Evolutionary conservation across 2,797 vertebrate species (phyloP), one percentile per base, ranked within the genome.

Genomic region (Diglossa cyanea): DNA sequence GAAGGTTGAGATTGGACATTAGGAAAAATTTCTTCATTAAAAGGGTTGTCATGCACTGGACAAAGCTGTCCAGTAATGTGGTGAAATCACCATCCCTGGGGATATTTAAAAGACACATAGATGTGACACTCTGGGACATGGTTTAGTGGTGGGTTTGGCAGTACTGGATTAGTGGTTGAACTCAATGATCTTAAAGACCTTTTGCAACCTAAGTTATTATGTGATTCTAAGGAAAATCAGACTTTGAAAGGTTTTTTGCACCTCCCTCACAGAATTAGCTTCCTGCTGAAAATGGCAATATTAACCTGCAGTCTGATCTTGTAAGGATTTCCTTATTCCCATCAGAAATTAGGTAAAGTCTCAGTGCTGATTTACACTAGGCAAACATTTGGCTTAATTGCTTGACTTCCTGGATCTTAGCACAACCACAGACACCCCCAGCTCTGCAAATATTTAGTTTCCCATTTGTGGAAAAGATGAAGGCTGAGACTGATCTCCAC

Each of bases 321-420:
- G 47, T 62, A 72, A 91, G 74, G 81, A 89, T 87, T 94, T 94
- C 31, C 81, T 82, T 80, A 83, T 94, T 92, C 40, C 77, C 70
- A 45, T 39, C 84, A 94, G 89, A 94, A 93, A 82, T 90, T 71
- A 79, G 21, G 40, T 62, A 67, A 50, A 89, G 31, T 78, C 78
- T 89, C 58, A 67, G 70, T 57, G 70, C 60, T 88, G 86, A 75
- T 95, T 92, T 96, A 75, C 23, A 35, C 37, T 53, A 61, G 42
- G 76, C 57, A 83, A 85, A 79, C 23, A 86, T 86, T 88, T 96
- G 73, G n/a, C 47, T 90, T 54, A 60, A 26, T 86, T 93, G 67
- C 50, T 93, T 83, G 67, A 68, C 90, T 95, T 94, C 67, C 67
- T 89, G 89, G 66, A 72, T 58, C 84, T 90, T 42, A 45, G 57